Base-by-base conservation (phyloP, 1,140 invertebrate genomes). In the Chlorops oryzae region DNA sequence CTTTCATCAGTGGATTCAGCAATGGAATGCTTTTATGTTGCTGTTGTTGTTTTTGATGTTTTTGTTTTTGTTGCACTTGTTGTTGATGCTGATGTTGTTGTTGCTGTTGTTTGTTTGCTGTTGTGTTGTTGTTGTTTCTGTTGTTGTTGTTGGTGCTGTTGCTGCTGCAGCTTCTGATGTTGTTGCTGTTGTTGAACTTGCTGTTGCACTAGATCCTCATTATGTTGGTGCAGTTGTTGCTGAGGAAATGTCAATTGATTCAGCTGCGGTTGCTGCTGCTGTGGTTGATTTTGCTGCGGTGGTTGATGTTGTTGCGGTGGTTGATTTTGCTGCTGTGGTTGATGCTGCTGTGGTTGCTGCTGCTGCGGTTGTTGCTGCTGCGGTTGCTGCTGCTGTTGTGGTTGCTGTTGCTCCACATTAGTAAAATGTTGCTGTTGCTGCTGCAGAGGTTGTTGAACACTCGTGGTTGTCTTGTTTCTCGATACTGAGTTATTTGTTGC, bases 41-140 rank as follows among this genome's bases (percentile, higher is more conserved):
- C 12, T 46, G 42, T 2, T 38, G 41, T 10, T 56, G 50, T 13
- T 44, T 57, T n/a, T 51, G 60, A 3, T 45, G 55, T 2, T 52
- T 42, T n/a, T 59, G 63, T 1, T 51, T 52, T 9, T 55, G 61
- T 44, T 58, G 47, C 34, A 56, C 34, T 45, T 49, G 56, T 50
- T 55, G 59, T 28, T 58, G 48, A 43, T 7, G 22, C 23, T 6
- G 47, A 22, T 44, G 27, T 44, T 23, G 41, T 44, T 37, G 49
- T 38, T 38, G 44, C 15, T 32, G 27, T 50, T 15, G 21, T 32
- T 41, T 24, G 5, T 24, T 38, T 38, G 9, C 18, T 28, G 37
- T n/a, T 41, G 38, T n/a, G n/a, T n/a, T n/a, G 44, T 20, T 32
- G 27, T 50, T 15, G 21, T 32, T 41, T 24, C 5, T 24, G 23